Evolutionary conservation across 2,888 invertebrate species (phyloP), one percentile per base, ranked within the genome.

Genomic region (Epistrophella euchroma): DNA sequence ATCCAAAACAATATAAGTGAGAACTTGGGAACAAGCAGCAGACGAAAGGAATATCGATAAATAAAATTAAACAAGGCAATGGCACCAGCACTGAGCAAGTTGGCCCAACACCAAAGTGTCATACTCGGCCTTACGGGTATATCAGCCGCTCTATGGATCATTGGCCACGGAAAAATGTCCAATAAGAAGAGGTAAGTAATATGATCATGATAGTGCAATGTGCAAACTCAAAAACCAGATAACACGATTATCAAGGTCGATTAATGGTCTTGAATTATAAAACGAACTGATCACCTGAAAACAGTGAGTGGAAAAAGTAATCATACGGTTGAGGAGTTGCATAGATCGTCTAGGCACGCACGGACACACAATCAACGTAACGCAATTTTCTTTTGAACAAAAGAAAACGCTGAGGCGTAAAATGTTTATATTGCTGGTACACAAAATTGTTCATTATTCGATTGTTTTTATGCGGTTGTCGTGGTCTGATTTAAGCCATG

Each of bases 81-180:
- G 96, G 96, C 96, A 89, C 96, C 96, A 89, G 94, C 94, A 91
- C 94, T 96, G 88, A 97, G 97, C 92, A 97, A 96, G 94, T 93
- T 96, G 90, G 94, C 95, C 88, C 94, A 95, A 89, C 94, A 94
- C 92, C 95, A 89, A 88, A 91, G 90, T 89, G 90, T 91, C 87
- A 94, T 91, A 94, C 93, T 95, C 87, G 95, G 95, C 85, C 93
- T 95, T 79, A 94, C 95, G 88, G 95, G 96, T 78, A 93, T 95
- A 47, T 94, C 95, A 43, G 94, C 94, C 37, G 92, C 95, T 55
- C 90, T 95, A 90, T 93, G 95, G 94, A 94, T 93, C 90, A 91
- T 94, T 92, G 91, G 93, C 88, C 92, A 94, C 92, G 92, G 93
- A 90, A 91, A 92, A 93, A 91, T 92, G 89, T 91, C 93, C 83